Evolutionary conservation across 2,888 invertebrate genomes (phyloP).

Genomic region (Cryptocephalus moraei): DNA sequence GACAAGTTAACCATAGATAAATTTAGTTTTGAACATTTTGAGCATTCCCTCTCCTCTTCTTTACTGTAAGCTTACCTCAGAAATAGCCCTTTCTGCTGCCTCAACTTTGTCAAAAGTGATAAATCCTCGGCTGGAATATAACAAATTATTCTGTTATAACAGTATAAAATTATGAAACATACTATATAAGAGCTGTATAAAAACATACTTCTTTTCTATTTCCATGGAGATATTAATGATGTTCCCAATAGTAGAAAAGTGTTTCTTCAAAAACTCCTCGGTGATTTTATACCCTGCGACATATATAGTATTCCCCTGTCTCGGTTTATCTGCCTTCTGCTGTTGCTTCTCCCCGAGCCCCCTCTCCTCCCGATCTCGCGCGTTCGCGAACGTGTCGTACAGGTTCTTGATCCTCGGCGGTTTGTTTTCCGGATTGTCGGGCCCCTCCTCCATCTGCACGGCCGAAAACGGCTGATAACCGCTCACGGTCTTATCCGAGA

Average conservation of each 20-base stretch:
- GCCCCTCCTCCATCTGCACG: constrained; percentile 63
- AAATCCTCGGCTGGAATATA: constrained; percentile 66
- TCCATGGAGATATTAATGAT: constrained; percentile 78
- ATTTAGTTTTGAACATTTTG: not conserved
- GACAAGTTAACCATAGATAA: constrained; percentile 2
- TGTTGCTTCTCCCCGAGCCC: constrained; percentile 42
- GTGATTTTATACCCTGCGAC: constrained; percentile 70
- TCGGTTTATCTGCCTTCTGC: constrained; percentile 52
- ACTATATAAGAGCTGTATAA: not conserved
- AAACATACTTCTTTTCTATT: constrained; percentile 62
- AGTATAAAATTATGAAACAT: too few relatives aligned
- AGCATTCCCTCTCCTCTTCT: too few relatives aligned
- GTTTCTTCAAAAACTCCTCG: constrained; percentile 67
- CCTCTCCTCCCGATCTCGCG: constrained; percentile 53
- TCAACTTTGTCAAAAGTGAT: constrained; percentile 87
- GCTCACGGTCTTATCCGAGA: constrained; percentile 63
- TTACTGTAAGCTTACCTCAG: constrained; percentile 40
- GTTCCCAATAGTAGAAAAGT: constrained; percentile 62
- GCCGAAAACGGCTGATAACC: constrained; percentile 90
- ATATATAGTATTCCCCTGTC: constrained; percentile 73
- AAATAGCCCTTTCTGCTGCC: constrained; percentile 74
- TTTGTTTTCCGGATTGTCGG: constrained; percentile 51
- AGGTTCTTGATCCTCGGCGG: constrained; percentile 57
- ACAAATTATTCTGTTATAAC: not conserved
- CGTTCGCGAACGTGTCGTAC: constrained; percentile 68